Conservation (phyloP, 2,113 vertebrate genomes). For the Bos javanicus region DNA sequence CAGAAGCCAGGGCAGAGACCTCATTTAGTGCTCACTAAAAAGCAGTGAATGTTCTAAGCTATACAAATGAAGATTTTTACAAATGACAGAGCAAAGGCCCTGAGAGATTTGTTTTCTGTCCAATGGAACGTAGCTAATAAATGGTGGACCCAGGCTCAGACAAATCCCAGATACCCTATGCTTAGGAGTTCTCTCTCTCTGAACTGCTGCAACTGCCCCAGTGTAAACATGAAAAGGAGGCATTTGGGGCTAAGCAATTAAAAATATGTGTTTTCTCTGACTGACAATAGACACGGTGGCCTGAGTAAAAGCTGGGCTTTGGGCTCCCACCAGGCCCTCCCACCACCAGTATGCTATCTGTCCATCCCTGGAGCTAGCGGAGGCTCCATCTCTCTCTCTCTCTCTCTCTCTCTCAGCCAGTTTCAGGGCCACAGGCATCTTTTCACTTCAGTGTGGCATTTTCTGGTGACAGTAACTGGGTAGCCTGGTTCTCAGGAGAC, state of each 20-base stretch:
- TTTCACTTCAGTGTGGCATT: not conserved
- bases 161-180: not conserved
- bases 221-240: not conserved
- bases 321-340: not conserved
- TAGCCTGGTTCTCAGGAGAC: not conserved
- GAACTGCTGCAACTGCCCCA: not conserved
- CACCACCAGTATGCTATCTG: fast-evolving
- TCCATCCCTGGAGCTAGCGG: not conserved
- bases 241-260: not conserved
- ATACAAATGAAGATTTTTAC: not conserved
- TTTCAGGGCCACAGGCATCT: not conserved
- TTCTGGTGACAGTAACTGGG: not conserved
- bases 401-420: fast-evolving
- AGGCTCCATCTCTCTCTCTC: too few species aligned
- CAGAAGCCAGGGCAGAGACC: not conserved
- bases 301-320: not conserved
- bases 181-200: too few species aligned
- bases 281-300: not conserved
- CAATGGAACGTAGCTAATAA: not conserved
- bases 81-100: not conserved
- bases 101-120: not conserved
- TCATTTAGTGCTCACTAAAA: not conserved
- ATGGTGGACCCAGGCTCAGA: not conserved
- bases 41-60: not conserved
- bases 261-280: not conserved